phyloP scores from a whole-genome alignment of 2,113 vertebrate genomes.

The Ctenodactylus gundi region DNA sequence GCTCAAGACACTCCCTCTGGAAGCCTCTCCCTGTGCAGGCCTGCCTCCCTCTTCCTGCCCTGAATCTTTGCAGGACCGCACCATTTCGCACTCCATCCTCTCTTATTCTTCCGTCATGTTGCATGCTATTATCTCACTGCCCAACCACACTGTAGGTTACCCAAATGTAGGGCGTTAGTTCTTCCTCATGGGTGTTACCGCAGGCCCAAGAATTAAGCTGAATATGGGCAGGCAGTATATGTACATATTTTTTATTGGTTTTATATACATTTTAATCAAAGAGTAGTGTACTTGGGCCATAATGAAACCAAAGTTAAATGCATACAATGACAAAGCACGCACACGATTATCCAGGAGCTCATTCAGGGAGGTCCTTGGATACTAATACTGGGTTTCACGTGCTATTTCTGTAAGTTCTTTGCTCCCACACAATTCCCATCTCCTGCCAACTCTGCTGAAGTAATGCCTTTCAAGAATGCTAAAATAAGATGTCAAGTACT shows the following conservation, averaged over 20 bases:
- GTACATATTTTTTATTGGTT: conserved; percentile 13
- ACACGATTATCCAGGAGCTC: not conserved
- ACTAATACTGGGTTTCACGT: not conserved
- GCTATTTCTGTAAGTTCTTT: not conserved
- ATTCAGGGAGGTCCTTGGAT: not conserved
- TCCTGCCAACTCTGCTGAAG: not conserved
- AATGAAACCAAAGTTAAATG: not conserved
- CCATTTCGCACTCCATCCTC: conserved; percentile 35
- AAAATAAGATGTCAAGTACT: conserved; percentile 30
- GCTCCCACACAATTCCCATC: not conserved
- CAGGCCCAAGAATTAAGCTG: not conserved
- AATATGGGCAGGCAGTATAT: not conserved
- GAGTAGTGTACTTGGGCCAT: not conserved
- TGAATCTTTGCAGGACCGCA: not conserved
- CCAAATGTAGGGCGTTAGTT: not conserved
- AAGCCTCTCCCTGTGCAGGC: not conserved
- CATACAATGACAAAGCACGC: not conserved
- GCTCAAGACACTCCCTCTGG: not conserved
- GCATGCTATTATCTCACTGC: conserved; percentile 1
- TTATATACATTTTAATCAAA: not conserved
- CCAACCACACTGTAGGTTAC: not conserved
- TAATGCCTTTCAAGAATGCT: not conserved
- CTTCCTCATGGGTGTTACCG: conserved; percentile 3
- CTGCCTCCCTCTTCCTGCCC: not conserved
- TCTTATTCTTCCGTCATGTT: conserved; percentile 7